These are phyloP conservation scores for Pristionchus fissidentatus DNA, from an alignment of 2,888 invertebrate genomes.

Conservation along the genomic window DNA sequence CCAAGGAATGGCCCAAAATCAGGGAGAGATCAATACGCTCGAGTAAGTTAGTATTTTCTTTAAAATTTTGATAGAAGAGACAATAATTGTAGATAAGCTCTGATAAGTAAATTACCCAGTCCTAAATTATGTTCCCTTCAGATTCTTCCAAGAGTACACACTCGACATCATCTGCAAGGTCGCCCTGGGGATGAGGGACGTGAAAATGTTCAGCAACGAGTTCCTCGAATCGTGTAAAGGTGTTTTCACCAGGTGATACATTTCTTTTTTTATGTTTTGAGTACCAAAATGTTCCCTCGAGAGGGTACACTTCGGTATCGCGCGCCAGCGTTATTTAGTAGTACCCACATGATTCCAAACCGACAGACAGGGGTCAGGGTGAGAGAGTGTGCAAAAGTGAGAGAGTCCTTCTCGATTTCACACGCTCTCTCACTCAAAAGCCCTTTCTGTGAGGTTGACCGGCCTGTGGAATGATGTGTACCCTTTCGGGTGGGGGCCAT, in stretches of 20 bases:
- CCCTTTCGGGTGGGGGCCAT: no score
- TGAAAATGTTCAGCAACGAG: conserved; percentile 54
- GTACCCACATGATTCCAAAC: neutral
- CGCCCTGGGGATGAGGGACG: conserved; percentile 59
- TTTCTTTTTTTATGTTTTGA: neutral
- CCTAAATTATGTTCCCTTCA: no score
- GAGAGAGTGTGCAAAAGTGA: no score
- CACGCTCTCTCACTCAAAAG: neutral
- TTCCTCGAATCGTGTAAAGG: conserved; percentile 35
- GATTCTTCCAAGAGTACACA: conserved; percentile 63
- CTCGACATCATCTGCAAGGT: conserved; percentile 61
- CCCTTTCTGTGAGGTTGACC: neutral
- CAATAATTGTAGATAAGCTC: neutral
- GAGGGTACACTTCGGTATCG: neutral
- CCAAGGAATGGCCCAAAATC: neutral
- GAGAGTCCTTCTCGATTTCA: neutral
- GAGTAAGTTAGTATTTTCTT: conserved; percentile 13
- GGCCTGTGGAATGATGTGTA: no score
- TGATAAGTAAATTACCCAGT: neutral
- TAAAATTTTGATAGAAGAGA: neutral
- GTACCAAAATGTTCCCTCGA: no score
- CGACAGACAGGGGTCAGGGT: no score
- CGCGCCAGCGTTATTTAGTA: neutral
- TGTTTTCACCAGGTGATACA: neutral
- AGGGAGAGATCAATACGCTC: conserved; percentile 29